Base-by-base conservation (phyloP, 2,888 invertebrate species). In the Tipula lateralis region DNA sequence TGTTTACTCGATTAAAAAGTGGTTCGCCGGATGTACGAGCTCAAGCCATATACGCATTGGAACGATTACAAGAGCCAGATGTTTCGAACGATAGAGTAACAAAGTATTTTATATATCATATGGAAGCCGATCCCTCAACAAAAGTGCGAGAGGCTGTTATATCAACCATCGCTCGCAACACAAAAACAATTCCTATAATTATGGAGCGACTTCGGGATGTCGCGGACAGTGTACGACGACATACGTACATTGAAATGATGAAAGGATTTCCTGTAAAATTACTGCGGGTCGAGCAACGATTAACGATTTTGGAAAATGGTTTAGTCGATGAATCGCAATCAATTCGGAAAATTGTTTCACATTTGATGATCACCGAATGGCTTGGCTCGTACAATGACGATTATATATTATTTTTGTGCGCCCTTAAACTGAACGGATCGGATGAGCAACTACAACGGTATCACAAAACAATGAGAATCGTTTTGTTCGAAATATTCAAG, bases 51-150 rank as follows among this genome's bases (percentile, higher is more conserved):
- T 89, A 93, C 32, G 95, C 96, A 0, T 90, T 97, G 66, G 93
- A 94, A 85, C 92, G 97, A 3, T 91, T 97, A 0, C 97, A 97
- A 89, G 94, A 96, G 87, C 96, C 96, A 0, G 91, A 91, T 83
- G 93, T 96, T 87, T 92, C 92, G 0, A 92, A 94, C 36, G 97
- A 97, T 88, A 93, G 93, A 0, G 94, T 97, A 0, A 94, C 96
- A 0, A 92, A 93, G 86, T 92, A 94, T 0, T 95, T 95, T 87
- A 91, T 93, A 29, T 94, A 93, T 87, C 94, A 96, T 86, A 91
- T 96, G 89, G 91, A 92, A 86, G 92, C 92, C 85, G 97, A 97
- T 89, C 95, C 95, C 0, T 94, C 93, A 86, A 91, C 94, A n/a
- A 94, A 94, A 84, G 96, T 96, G 0, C 92, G 94, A 83, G 89